Base-by-base conservation (phyloP, 1,140 invertebrate genomes). In the Planococcus citri region DNA sequence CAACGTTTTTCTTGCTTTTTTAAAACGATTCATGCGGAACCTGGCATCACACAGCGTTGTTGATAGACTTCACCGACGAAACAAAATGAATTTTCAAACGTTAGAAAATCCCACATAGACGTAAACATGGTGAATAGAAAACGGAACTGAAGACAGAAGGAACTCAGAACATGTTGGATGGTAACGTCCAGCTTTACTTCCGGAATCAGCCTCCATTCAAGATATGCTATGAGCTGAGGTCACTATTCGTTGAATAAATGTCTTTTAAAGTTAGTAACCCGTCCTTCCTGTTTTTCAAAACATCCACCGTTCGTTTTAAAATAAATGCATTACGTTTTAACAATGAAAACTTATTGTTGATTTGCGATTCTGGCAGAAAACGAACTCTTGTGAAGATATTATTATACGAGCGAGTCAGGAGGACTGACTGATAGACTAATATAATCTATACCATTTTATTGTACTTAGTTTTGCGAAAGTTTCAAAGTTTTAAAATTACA, bases 251-350 rank as follows among this genome's bases (percentile, higher is more conserved):
- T 64, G 60, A 64, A 64, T 64, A 64, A 64, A 64, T 64, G 60
- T 64, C 60, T 64, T 64, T 64, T 64, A 64, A 64, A 64, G 25
- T 64, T 27, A 64, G 22, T 64, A 24, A 64, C 25, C 60, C 60
- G 25, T 27, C 60, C 60, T 64, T 64, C 60, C 60, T 64, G 60
- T 64, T 64, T 64, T 64, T 24, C 60, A 64, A 22, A 64, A 51
- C 41, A 51, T 51, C 33, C 10, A 51, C 41, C 41, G 41, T 51
- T 51, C 41, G 41, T 51, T 51, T 51, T 51, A 51, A 51, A 51
- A 51, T 51, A 51, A 51, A 51, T 51, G 41, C 41, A 51, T 51
- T 51, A 51, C 41, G 41, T 9, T 20, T 51, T 51, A 51, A 51
- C 41, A 51, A 51, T 51, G 41, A 51, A 51, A 51, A 51, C 41